Conservation (phyloP, 2,113 vertebrate genomes). For the Rhinichthys klamathensis region DNA sequence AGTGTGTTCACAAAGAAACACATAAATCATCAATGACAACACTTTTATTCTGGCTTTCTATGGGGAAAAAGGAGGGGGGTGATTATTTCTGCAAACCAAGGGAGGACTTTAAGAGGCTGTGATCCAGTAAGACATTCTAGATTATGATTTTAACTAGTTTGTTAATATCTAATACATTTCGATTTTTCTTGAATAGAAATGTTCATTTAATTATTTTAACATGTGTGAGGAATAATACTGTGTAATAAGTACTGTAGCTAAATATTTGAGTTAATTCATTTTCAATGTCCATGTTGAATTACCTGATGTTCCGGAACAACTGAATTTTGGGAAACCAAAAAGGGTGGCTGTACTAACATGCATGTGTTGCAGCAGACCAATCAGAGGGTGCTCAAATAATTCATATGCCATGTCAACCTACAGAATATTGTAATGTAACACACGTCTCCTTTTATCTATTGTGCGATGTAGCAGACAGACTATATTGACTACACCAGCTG, state of each 20-base stretch:
- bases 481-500: not conserved
- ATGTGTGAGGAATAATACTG: not conserved
- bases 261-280: not conserved
- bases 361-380: not conserved
- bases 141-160: not conserved
- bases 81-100: not conserved
- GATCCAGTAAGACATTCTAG: not conserved
- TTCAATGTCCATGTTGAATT: not conserved
- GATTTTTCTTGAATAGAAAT: not conserved
- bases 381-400: not conserved
- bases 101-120: not conserved
- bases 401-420: not conserved
- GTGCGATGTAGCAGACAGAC: not conserved
- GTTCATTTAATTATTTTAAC: not conserved
- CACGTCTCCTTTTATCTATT: not conserved
- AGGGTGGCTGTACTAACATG: not conserved
- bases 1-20: constrained; percentile 38
- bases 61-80: not conserved
- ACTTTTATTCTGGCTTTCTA: constrained; percentile 13
- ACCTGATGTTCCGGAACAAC: not conserved
- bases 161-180: not conserved
- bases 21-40: constrained; percentile 37
- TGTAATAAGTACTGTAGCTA: not conserved
- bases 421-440: not conserved
- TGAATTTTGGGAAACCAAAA: not conserved